These are phyloP conservation scores for Sebastes vulpes DNA, from an alignment of 2,797 vertebrate species.

Conservation along the genomic window DNA sequence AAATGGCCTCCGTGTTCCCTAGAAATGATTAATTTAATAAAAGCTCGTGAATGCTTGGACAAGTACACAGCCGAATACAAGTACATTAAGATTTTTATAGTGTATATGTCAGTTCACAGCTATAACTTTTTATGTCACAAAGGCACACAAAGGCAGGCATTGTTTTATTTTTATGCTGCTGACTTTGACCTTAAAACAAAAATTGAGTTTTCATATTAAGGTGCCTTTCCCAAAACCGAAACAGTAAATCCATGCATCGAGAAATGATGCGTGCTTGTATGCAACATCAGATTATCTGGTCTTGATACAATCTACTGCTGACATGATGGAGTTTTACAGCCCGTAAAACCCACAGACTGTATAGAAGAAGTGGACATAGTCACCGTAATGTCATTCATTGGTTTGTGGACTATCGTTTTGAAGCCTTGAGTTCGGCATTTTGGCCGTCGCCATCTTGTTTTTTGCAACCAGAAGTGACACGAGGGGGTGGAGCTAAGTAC, in stretches of 20 bases:
- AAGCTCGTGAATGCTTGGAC: neutral
- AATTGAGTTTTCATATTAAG: slow-evolving; percentile 6
- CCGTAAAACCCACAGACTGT: neutral
- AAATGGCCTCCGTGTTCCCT: slow-evolving; percentile 23
- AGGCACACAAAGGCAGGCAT: slow-evolving; percentile 11
- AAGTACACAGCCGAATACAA: neutral
- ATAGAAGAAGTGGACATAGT: no score
- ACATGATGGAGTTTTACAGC: neutral
- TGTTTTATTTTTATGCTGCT: slow-evolving; percentile 5
- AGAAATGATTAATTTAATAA: slow-evolving; percentile 35
- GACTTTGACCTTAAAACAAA: slow-evolving; percentile 24
- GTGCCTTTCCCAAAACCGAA: slow-evolving; percentile 21
- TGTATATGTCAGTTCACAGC: slow-evolving; percentile 7
- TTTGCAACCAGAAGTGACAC: no score
- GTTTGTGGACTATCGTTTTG: no score
- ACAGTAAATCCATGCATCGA: neutral
- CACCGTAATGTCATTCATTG: no score
- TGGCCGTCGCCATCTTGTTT: no score
- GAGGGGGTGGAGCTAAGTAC: no score
- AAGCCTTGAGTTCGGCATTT: no score
- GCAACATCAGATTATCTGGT: neutral
- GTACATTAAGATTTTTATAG: slow-evolving; percentile 33
- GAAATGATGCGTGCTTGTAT: neutral
- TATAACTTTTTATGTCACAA: slow-evolving; percentile 27
- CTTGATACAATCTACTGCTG: neutral